Conservation (phyloP, 2,888 invertebrate genomes). For the Selenia dentaria region DNA sequence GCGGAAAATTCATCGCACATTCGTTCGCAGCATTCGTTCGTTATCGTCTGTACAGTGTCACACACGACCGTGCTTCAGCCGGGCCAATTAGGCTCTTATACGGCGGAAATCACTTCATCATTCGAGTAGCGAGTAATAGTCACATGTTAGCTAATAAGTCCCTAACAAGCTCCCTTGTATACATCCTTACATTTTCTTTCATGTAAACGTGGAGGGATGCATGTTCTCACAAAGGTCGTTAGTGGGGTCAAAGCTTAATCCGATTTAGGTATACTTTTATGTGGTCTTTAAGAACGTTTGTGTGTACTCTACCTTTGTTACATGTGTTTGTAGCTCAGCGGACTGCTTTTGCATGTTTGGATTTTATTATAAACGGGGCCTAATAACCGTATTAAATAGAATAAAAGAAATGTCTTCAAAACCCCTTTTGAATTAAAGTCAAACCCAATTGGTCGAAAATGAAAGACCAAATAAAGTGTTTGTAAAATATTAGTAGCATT, state of each 20-base stretch:
- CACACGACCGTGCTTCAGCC: conserved; percentile 22
- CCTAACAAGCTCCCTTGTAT: conserved; percentile 44
- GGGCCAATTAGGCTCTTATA: conserved; percentile 49
- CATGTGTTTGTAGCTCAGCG: conserved; percentile 7
- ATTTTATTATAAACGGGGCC: not conserved
- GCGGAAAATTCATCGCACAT: too few relatives aligned
- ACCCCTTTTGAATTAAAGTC: too few relatives aligned
- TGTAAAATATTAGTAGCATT: too few relatives aligned
- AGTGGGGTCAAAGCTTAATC: conserved; percentile 32
- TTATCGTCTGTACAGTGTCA: conserved; percentile 36
- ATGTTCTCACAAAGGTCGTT: conserved; percentile 26
- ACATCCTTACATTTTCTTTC: conserved; percentile 23
- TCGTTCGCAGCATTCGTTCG: too few relatives aligned
- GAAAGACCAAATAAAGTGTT: too few relatives aligned
- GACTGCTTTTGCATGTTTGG: not conserved
- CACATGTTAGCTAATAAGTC: conserved; percentile 36
- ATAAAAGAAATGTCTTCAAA: too few relatives aligned
- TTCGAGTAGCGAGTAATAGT: conserved; percentile 41
- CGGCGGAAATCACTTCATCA: conserved; percentile 50
- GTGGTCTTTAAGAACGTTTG: conserved; percentile 18
- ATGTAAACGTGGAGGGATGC: conserved; percentile 22
- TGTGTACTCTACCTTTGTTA: conserved; percentile 12
- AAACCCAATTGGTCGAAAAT: too few relatives aligned
- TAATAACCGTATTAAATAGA: too few relatives aligned
- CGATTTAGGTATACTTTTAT: conserved; percentile 22